Conservation (phyloP, 2,797 vertebrate species). For the Adrianichthys oophorus region DNA sequence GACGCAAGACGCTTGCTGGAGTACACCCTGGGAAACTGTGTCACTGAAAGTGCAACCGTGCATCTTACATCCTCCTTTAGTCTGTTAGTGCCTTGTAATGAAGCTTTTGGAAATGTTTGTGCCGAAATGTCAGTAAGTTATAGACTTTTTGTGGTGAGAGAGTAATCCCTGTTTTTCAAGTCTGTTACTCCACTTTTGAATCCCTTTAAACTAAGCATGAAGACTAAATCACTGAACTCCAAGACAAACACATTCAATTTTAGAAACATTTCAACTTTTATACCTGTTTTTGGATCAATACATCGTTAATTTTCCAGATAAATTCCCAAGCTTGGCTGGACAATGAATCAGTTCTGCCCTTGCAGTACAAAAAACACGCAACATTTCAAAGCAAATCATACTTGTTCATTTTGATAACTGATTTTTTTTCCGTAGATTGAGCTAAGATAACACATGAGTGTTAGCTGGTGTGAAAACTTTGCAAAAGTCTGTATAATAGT, state of each 20-base stretch:
- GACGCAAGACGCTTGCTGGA: conserved; percentile 62
- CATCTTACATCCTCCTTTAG: conserved; percentile 60
- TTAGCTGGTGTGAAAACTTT: conserved; percentile 16
- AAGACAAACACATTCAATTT: not conserved
- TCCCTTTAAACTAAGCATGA: not conserved
- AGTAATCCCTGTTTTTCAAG: conserved; percentile 14
- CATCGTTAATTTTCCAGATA: conserved; percentile 2
- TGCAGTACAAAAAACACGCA: conserved; percentile 26
- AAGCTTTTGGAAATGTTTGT: conserved; percentile 36
- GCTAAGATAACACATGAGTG: not conserved
- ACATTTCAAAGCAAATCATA: not conserved
- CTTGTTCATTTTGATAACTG: too few relatives aligned
- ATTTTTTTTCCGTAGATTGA: not conserved
- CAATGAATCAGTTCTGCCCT: conserved; percentile 22
- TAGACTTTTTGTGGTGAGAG: conserved; percentile 17
- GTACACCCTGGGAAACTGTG: conserved; percentile 74
- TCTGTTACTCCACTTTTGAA: not conserved
- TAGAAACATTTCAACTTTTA: not conserved
- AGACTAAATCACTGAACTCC: not conserved
- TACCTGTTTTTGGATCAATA: not conserved
- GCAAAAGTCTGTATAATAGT: conserved; percentile 15
- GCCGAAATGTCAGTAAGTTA: conserved; percentile 36
- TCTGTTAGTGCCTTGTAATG: conserved; percentile 35
- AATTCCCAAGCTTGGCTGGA: conserved; percentile 10
- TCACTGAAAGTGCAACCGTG: conserved; percentile 69